These are phyloP conservation scores for Poeciliopsis retropinna DNA, from an alignment of 2,113 vertebrate genomes.

Conservation along the genomic window DNA sequence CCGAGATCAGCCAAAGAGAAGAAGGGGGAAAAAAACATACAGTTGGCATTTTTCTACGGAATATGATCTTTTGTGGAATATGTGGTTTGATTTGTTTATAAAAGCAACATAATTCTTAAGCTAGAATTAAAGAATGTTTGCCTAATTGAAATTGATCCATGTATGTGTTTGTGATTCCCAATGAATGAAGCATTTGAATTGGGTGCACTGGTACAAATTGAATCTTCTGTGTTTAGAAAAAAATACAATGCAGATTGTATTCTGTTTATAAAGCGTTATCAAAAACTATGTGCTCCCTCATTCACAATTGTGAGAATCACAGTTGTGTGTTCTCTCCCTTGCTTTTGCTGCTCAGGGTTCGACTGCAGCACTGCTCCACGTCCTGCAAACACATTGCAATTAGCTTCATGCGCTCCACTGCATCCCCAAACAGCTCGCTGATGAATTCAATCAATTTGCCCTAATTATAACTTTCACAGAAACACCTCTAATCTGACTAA, in stretches of 20 bases:
- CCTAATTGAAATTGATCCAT: neutral
- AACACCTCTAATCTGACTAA: slow-evolving; percentile 58
- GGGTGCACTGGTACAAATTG: neutral
- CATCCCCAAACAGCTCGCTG: slow-evolving; percentile 51
- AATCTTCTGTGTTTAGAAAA: too few relatives aligned
- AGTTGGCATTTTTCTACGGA: slow-evolving; percentile 44
- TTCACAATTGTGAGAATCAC: too few relatives aligned
- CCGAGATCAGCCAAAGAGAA: slow-evolving; percentile 51
- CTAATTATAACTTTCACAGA: slow-evolving; percentile 71
- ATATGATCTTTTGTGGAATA: slow-evolving; percentile 31
- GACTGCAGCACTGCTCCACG: slow-evolving; percentile 40
- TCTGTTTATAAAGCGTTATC: too few relatives aligned
- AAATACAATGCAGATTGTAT: too few relatives aligned
- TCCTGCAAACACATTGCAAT: slow-evolving; percentile 62
- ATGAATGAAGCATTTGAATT: neutral
- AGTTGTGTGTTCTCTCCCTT: too few relatives aligned
- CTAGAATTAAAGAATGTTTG: neutral
- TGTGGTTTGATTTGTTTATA: slow-evolving; percentile 16
- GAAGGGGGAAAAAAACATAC: slow-evolving; percentile 41
- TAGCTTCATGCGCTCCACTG: slow-evolving; percentile 57
- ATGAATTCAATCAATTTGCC: slow-evolving; percentile 72
- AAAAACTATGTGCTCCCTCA: too few relatives aligned
- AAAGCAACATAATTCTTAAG: slow-evolving; percentile 12
- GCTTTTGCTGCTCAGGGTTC: slow-evolving; percentile 19
- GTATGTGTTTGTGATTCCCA: neutral